Conservation (phyloP, 2,888 invertebrate genomes). For the Plusia festucae region DNA sequence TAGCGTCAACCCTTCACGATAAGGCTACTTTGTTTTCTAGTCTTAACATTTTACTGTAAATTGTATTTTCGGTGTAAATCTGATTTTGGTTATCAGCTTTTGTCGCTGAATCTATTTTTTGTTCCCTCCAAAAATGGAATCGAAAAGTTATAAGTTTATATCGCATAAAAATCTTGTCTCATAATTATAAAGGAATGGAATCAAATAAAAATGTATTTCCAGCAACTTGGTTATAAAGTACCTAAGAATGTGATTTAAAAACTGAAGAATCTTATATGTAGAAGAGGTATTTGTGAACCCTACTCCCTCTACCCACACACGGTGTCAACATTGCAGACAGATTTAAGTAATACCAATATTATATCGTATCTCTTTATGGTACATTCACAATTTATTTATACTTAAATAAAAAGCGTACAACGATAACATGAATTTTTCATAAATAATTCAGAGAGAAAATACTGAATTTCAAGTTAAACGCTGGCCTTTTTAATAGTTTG, state of each 20-base stretch:
- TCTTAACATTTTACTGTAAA: too few species aligned
- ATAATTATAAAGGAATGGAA: background rate
- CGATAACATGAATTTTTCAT: constrained; percentile 20
- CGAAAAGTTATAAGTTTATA: too few species aligned
- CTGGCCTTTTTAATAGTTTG: constrained; percentile 55
- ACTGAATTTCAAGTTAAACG: constrained; percentile 49
- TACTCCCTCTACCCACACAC: background rate
- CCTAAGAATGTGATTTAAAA: constrained; percentile 18
- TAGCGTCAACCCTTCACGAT: too few species aligned
- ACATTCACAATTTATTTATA: constrained; percentile 2
- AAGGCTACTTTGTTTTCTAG: too few species aligned
- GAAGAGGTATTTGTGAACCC: constrained; percentile 10
- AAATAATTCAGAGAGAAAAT: constrained; percentile 47
- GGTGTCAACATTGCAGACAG: constrained; percentile 11
- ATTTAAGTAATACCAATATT: constrained; percentile 14
- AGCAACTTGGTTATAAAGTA: background rate
- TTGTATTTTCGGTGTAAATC: too few species aligned
- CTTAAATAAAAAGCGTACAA: constrained; percentile 18
- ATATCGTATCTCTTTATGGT: constrained; percentile 2
- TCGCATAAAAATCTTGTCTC: background rate
- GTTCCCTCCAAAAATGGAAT: too few species aligned
- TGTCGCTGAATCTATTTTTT: too few species aligned
- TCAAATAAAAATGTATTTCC: background rate
- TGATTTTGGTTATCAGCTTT: too few species aligned
- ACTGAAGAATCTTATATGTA: constrained; percentile 12